Evolutionary conservation across 2,797 vertebrate species (phyloP), one percentile per base, ranked within the genome.

Genomic region (Champsocephalus esox): DNA sequence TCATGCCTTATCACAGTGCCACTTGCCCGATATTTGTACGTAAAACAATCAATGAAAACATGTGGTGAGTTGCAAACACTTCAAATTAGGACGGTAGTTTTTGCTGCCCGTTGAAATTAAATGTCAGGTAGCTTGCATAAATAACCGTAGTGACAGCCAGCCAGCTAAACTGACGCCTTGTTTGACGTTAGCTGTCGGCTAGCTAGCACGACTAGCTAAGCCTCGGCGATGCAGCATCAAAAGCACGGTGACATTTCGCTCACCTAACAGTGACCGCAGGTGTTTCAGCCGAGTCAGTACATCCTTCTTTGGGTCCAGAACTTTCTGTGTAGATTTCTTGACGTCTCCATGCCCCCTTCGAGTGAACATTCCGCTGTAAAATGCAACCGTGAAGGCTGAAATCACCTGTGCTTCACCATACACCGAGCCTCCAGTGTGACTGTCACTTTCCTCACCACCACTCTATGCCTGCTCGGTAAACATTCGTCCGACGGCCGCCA

Each of bases 311-410:
- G 97, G 96, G 95, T 99, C 98, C 96, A 99, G 95, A 96, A 97
- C 97, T 96, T 99, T 99, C 96, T 99, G 98, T 92, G 96, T 96
- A 94, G 98, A 99, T 96, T 99, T 99, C 96, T 96, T 98, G 95
- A 98, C 97, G 87, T 99, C 98, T 85, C 97, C 98, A 94, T 99
- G 96, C 80, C 95, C 95, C 93, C 96, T 95, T 90, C 98, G 96
- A 91, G 98, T 98, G 94, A 99, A 99, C 98, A 99, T 99, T 85
- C 94, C 95, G 95, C 91, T 93, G 72, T 90, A 84, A 92, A 92
- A 90, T 89, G 89, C 89, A 79, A 94, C 93, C 72, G 89, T 91
- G 90, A 70, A 80, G 83, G 86, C 91, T 80, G 90, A 86, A 89
- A 90, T 93, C 86, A 93, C 90, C 93, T 92, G 87, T 80, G 80